Percentiles rank a stretch among this genome's conserved stretches.
phyloP scores from a whole-genome alignment of 2,797 vertebrate species.

The Xiphophorus birchmanni region DNA sequence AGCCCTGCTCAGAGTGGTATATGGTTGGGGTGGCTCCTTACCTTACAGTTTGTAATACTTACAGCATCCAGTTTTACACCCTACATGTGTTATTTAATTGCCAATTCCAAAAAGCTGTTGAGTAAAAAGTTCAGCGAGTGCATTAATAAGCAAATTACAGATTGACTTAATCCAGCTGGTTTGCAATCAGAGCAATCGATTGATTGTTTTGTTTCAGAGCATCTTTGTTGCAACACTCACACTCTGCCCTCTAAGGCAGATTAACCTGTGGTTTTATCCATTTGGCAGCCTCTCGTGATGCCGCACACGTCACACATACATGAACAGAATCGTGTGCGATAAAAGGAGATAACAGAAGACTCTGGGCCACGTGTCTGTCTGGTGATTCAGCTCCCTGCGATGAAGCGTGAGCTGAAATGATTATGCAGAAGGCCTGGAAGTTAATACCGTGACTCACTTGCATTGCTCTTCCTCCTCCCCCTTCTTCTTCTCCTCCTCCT shows the following conservation, averaged over 20 bases:
- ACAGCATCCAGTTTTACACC: not conserved
- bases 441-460: slow-evolving; percentile 70
- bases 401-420: slow-evolving; percentile 66
- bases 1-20: not conserved
- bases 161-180: not conserved
- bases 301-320: not conserved
- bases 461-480: slow-evolving; percentile 23
- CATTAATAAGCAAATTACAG: not conserved
- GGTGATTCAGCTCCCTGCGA: slow-evolving; percentile 73
- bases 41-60: not conserved
- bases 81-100: not conserved
- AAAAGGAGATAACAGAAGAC: slow-evolving; percentile 20
- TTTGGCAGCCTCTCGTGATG: not conserved
- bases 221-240: not conserved
- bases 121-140: not conserved
- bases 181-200: not conserved
- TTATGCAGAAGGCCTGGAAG: slow-evolving; percentile 66
- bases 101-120: not conserved
- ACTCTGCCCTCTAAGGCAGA: not conserved
- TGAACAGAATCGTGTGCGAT: slow-evolving; percentile 1
- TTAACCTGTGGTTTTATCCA: not conserved
- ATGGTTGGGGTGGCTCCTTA: not conserved
- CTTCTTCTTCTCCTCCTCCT: slow-evolving; percentile 13
- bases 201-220: not conserved
- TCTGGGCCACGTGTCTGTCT: slow-evolving; percentile 69